Percentiles rank a stretch among this genome's conserved stretches.
phyloP scores from a whole-genome alignment of 2,888 invertebrate genomes.

The Quadriops clusia region DNA sequence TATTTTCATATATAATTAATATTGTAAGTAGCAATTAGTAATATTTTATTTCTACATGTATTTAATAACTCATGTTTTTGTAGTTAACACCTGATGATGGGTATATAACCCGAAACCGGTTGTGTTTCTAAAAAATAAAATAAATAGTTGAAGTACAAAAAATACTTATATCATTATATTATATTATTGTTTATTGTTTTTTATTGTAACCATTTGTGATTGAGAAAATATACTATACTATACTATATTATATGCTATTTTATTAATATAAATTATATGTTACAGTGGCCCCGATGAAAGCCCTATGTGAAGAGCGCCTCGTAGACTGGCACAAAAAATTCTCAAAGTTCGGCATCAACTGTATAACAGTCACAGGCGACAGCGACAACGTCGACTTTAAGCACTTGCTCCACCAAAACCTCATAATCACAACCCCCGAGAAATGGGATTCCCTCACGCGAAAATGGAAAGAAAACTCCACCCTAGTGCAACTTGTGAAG shows the following conservation, averaged over 20 bases:
- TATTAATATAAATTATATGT: conserved; percentile 8
- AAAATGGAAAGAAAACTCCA: conserved; percentile 55
- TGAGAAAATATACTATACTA: too few relatives aligned
- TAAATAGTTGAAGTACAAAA: too few relatives aligned
- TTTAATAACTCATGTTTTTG: too few relatives aligned
- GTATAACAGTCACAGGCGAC: conserved; percentile 66
- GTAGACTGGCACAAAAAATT: conserved; percentile 65
- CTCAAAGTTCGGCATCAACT: conserved; percentile 46
- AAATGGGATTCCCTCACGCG: conserved; percentile 76
- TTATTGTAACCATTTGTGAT: background rate
- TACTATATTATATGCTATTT: background rate
- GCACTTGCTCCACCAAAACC: conserved; percentile 36
- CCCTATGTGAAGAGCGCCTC: conserved; percentile 59
- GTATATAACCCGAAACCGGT: too few relatives aligned
- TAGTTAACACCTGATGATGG: too few relatives aligned
- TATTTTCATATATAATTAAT: too few relatives aligned
- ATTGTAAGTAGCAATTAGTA: too few relatives aligned
- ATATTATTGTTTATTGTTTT: background rate
- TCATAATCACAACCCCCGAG: conserved; percentile 72
- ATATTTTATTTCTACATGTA: too few relatives aligned
- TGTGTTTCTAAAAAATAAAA: too few relatives aligned
- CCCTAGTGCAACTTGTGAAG: conserved; percentile 49
- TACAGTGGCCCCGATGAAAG: conserved; percentile 70
- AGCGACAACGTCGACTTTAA: conserved; percentile 50
- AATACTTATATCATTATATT: conserved; percentile 9